phyloP scores from a whole-genome alignment of 1,140 invertebrate genomes.

The Orius insidiosus region DNA sequence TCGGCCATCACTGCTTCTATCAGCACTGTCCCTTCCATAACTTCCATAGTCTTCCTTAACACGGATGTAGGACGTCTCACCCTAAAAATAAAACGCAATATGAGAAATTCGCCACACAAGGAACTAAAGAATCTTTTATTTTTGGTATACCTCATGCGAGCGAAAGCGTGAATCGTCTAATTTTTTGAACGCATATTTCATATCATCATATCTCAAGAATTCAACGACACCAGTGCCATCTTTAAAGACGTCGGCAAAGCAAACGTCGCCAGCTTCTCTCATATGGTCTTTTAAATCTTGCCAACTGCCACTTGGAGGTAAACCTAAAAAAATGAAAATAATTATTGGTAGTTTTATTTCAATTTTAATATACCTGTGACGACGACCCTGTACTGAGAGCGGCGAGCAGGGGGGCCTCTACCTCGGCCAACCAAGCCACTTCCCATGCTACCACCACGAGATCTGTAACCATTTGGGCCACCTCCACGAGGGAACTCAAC shows the following conservation, averaged over 20 bases:
- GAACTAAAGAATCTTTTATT: too few species aligned
- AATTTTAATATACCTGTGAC: constrained; percentile 36
- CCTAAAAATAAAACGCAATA: constrained; percentile 40
- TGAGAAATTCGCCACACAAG: too few species aligned
- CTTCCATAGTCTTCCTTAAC: constrained; percentile 65
- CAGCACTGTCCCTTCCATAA: constrained; percentile 31
- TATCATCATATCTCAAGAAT: constrained; percentile 91
- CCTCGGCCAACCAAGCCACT: constrained; percentile 32
- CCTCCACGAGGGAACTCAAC: constrained; percentile 82
- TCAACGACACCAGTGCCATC: constrained; percentile 97
- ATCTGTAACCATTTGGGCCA: constrained; percentile 31
- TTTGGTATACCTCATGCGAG: too few species aligned
- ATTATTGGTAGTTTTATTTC: too few species aligned
- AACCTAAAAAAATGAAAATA: constrained; percentile 26
- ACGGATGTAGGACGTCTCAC: constrained; percentile 86
- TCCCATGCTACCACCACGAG: constrained; percentile 30
- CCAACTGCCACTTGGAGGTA: constrained; percentile 84
- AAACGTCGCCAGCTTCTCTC: constrained; percentile 97
- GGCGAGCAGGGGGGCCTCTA: constrained; percentile 49
- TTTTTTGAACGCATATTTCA: constrained; percentile 98
- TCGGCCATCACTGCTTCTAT: constrained; percentile 36
- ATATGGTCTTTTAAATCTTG: constrained; percentile 99
- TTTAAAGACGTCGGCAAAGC: constrained; percentile 97
- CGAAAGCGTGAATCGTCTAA: constrained; percentile 88
- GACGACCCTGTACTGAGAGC: constrained; percentile 84